Evolutionary conservation across 2,888 invertebrate species (phyloP), one percentile per base, ranked within the genome.

Genomic region (Pasiphila rectangulata): DNA sequence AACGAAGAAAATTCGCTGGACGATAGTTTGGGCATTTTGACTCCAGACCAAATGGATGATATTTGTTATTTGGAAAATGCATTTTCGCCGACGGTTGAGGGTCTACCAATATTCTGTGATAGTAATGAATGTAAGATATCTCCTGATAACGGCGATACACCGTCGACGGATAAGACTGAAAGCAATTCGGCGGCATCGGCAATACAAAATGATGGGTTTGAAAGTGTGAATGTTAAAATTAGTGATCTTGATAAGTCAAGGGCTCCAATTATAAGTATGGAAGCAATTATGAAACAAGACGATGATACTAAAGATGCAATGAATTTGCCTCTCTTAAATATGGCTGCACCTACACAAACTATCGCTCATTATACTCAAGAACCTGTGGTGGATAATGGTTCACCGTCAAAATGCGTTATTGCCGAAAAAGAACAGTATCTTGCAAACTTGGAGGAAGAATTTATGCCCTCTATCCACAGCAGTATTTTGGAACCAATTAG

Each of bases 11-110:
- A 94, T 72, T 96, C 96, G 1, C 91, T 95, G 62, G 96, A 96
- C 68, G 96, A 96, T 72, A 95, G 95, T 64, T 86, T 96, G 61
- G 96, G 96, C 3, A 96, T 96, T 64, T 85, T 97, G 53, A 96
- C 96, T 5, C 96, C 96, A 0, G 95, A 96, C 82, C 96, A 96
- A 80, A 96, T 96, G 95, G 94, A 94, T 67, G 92, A 91, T 64
- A 91, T 92, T 57, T 91, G 91, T 57, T 89, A 91, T 57, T 82
- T 91, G 60, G 92, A 92, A 65, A 91, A 91, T 67, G 88, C 91
- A 56, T 90, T 92, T 78, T 92, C 92, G 42, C 92, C 93, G 36
- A 92, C 92, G 53, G 91, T 91, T 55, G 93, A 93, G 70, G 92
- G 92, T 63, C 79, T 92, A 63, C 88, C 88, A 54, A 83, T 79